Percentiles rank a stretch among this genome's conserved stretches.
Evolutionary conservation across 2,113 vertebrate genomes (phyloP).

Genomic region (Ciconia boyciana): DNA sequence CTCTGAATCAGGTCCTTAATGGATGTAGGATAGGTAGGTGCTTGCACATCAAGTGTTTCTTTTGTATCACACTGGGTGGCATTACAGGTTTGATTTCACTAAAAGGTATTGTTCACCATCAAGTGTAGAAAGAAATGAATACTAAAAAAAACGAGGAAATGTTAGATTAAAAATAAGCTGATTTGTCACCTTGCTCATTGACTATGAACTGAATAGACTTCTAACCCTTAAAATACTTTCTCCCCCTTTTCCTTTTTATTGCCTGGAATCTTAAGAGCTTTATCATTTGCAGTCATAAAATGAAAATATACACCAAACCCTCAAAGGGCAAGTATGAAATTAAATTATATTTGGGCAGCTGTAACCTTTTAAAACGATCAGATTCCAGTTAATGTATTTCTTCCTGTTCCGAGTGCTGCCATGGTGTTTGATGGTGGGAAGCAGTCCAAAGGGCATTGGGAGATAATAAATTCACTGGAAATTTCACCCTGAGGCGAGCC

Average conservation of each 20-base stretch:
- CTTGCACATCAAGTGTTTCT: neutral
- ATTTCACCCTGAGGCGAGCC: slow-evolving; percentile 80
- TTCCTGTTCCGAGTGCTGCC: slow-evolving; percentile 83
- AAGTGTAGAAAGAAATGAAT: slow-evolving; percentile 19
- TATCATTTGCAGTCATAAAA: slow-evolving; percentile 87
- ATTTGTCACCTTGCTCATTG: slow-evolving; percentile 72
- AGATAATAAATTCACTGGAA: slow-evolving; percentile 85
- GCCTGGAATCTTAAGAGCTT: slow-evolving; percentile 84
- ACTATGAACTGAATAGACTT: slow-evolving; percentile 70
- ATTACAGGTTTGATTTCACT: slow-evolving; percentile 34
- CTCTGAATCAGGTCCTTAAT: neutral
- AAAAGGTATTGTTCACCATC: neutral
- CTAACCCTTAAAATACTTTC: slow-evolving; percentile 79
- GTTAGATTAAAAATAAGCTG: slow-evolving; percentile 50
- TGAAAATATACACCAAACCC: slow-evolving; percentile 87
- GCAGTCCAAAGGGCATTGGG: slow-evolving; percentile 81
- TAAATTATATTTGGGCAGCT: slow-evolving; percentile 88
- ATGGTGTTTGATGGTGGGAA: slow-evolving; percentile 83
- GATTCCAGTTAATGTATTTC: slow-evolving; percentile 86
- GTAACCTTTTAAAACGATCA: slow-evolving; percentile 86
- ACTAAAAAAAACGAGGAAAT: slow-evolving; percentile 39
- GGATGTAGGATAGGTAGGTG: neutral
- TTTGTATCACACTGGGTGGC: neutral
- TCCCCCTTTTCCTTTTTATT: slow-evolving; percentile 72
- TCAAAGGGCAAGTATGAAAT: slow-evolving; percentile 88